Percentiles rank a stretch among this genome's conserved stretches.
Conservation (phyloP, 2,113 vertebrate species). For the Brachyhypopomus gauderio region DNA sequence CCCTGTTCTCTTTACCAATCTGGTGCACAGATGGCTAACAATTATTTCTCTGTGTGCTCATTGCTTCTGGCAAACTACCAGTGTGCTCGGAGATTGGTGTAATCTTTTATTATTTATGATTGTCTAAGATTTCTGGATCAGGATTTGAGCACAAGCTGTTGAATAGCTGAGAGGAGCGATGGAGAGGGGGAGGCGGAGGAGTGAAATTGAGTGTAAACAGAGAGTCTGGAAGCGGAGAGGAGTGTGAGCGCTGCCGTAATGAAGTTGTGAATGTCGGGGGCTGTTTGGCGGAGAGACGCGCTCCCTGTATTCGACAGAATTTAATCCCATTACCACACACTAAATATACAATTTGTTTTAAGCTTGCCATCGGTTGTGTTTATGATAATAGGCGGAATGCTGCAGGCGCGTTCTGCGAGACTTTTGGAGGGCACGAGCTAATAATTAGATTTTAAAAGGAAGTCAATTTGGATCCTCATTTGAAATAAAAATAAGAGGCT, state of each 20-base stretch:
- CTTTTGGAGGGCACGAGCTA: conserved; percentile 78
- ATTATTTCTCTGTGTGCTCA: conserved; percentile 75
- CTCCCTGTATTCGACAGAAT: conserved; percentile 71
- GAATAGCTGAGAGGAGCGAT: conserved; percentile 67
- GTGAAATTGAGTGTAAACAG: conserved; percentile 74
- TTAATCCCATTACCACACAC: conserved; percentile 79
- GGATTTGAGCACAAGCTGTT: conserved; percentile 78
- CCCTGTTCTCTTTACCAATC: conserved; percentile 72
- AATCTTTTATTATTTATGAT: conserved; percentile 83
- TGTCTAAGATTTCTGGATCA: conserved; percentile 77
- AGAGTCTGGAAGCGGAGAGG: conserved; percentile 61
- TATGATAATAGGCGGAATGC: conserved; percentile 76
- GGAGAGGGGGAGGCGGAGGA: conserved; percentile 56
- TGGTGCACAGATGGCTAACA: conserved; percentile 79
- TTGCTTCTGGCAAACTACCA: conserved; percentile 70
- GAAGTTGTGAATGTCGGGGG: conserved; percentile 68
- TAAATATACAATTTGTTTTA: conserved; percentile 85
- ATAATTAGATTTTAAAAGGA: conserved; percentile 81
- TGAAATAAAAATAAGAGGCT: conserved; percentile 78
- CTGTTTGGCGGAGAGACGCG: conserved; percentile 62
- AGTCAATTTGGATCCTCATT: conserved; percentile 79
- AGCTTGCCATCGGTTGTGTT: conserved; percentile 77
- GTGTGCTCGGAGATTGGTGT: conserved; percentile 76
- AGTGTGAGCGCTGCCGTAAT: conserved; percentile 71
- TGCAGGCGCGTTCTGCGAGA: conserved; percentile 73